phyloP scores from a whole-genome alignment of 2,113 vertebrate species.

The Cephalopholis sonnerati region DNA sequence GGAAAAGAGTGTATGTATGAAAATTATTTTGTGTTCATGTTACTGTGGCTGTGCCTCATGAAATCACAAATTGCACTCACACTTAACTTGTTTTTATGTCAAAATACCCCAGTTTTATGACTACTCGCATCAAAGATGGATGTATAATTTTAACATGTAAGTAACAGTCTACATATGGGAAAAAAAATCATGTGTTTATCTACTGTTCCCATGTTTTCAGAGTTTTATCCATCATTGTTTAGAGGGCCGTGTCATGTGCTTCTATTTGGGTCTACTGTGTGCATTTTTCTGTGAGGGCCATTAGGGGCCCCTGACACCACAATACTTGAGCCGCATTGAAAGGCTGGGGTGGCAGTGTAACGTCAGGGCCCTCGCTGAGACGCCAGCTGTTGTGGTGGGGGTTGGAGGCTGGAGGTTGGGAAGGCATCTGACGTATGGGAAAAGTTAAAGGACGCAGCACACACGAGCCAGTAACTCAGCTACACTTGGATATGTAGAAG shows the following conservation, averaged over 20 bases:
- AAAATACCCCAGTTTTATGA: not conserved
- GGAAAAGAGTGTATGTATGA: not conserved
- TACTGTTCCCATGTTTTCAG: constrained; percentile 7
- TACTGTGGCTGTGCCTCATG: not conserved
- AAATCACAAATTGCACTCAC: not conserved
- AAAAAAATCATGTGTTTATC: not conserved
- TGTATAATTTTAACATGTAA: not conserved
- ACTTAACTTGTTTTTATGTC: not conserved
- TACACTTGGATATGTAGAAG: constrained; percentile 18
- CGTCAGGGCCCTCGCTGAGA: constrained; percentile 67
- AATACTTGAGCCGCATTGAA: constrained; percentile 66
- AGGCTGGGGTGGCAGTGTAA: constrained; percentile 65
- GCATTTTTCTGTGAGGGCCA: constrained; percentile 58
- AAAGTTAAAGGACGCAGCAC: constrained; percentile 63
- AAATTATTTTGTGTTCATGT: not conserved
- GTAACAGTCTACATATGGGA: not conserved
- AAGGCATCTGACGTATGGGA: constrained; percentile 71
- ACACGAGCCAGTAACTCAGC: constrained; percentile 20
- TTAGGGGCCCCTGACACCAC: constrained; percentile 72
- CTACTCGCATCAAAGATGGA: not conserved
- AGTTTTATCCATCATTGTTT: constrained; percentile 27
- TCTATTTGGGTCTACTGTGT: constrained; percentile 48
- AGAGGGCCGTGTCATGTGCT: constrained; percentile 38
- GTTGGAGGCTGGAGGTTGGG: constrained; percentile 47
- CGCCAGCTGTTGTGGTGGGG: constrained; percentile 81